Evolutionary conservation across 2,888 invertebrate genomes (phyloP), one percentile per base, ranked within the genome.

Genomic region (Agonopterix subpropinquella): DNA sequence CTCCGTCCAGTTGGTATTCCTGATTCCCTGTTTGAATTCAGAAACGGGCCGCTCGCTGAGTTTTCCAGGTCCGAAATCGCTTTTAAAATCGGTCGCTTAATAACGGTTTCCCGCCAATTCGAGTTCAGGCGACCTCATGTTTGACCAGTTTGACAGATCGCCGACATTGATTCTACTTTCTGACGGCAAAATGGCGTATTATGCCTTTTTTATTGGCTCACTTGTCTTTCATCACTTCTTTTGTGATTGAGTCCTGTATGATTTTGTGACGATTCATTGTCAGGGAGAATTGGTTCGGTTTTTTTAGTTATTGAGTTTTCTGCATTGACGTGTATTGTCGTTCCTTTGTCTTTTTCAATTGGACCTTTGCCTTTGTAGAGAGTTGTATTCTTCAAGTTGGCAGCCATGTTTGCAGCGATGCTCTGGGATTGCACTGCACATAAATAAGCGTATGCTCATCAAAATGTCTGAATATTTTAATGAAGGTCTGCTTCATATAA

Each of bases 81-180:
- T 68, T 70, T 73, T 72, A 67, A 73, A 77, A 71, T 75, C 70
- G 64, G 71, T 56, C 67, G 72, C 68, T 64, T 77, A 74, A 74
- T 77, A 74, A 66, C 66, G 70, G 66, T 68, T 66, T 65, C 65
- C 72, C 74, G 73, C 71, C 73, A 65, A 74, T 70, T 69, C 69
- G 60, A 45, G 54, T 53, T 55, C 59, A 59, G 49, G 55, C 61
- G 64, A 65, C 68, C 77, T 76, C 77, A 72, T 77, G 81, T 87
- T 86, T 81, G 85, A 79, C 79, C 84, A 82, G 85, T 84, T 85
- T 87, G 87, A 87, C 88, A 87, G 85, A 84, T 83, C 79, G 83
- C 75, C 77, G 77, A 81, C 84, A 73, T 80, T 81, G 77, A 83
- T 78, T 80, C 81, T 77, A 78, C 81, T 80, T 77, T 80, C 78